Conservation (phyloP, 2,888 invertebrate genomes). For the Tinea semifulvella region DNA sequence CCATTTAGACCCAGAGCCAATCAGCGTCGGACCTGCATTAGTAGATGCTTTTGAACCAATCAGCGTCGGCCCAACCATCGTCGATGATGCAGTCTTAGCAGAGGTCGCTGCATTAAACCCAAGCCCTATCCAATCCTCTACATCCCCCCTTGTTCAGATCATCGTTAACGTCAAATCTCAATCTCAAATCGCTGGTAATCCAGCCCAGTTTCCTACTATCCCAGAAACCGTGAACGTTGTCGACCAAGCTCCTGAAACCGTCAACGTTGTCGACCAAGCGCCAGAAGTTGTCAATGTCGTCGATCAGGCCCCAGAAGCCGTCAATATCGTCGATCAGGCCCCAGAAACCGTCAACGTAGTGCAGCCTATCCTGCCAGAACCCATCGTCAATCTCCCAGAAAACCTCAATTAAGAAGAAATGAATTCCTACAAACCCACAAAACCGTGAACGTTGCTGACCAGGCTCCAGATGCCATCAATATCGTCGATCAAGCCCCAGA, state of each 20-base stretch:
- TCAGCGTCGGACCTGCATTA: conserved; percentile 20
- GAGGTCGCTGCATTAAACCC: conserved; percentile 25
- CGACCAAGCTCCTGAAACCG: neutral
- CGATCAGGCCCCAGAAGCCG: conserved; percentile 15
- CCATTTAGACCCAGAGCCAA: conserved; percentile 21
- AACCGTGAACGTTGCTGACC: conserved; percentile 19
- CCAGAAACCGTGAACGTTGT: conserved; percentile 23
- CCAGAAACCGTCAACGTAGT: conserved; percentile 17
- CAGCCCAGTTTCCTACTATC: conserved; percentile 11
- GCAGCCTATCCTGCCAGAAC: conserved; percentile 16
- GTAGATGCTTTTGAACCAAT: conserved; percentile 19
- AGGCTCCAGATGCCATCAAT: conserved; percentile 21
- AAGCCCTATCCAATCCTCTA: conserved; percentile 21
- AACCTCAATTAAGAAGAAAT: too few relatives aligned
- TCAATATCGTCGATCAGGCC: conserved; percentile 23
- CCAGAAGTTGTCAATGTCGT: conserved; percentile 21
- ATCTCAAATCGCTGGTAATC: neutral
- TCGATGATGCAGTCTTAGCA: conserved; percentile 21
- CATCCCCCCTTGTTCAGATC: conserved; percentile 25
- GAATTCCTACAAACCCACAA: conserved; percentile 18
- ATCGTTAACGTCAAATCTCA: conserved; percentile 22
- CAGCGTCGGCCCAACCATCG: conserved; percentile 24
- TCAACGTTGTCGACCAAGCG: conserved; percentile 16
- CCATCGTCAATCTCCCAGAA: conserved; percentile 17
- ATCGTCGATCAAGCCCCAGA: conserved; percentile 17